Base-by-base conservation (phyloP, 2,113 vertebrate genomes). In the Dipodomys stephensi region DNA sequence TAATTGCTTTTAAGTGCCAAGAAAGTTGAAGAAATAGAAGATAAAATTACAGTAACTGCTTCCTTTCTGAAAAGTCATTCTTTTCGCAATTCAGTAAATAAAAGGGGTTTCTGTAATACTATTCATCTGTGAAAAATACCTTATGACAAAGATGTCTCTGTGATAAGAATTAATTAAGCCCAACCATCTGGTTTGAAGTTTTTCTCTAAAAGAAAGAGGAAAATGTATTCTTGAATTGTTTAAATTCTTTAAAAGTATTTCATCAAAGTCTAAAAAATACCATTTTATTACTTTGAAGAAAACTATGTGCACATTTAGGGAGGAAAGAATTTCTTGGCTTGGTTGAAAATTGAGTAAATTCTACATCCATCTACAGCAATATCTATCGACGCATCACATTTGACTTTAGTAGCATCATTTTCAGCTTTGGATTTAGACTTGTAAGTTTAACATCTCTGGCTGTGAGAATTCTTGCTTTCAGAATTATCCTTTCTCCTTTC, bases 131-230 rank as follows among this genome's bases (percentile, higher is more conserved):
- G 96, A 97, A 96, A 98, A 96, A 96, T 91, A 94, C 73, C 96
- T 97, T 93, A 95, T 90, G 91, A 97, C 93, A 97, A 98, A 98
- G 91, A 97, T 94, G 65, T 98, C 88, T 97, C 91, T 97, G 87
- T 92, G 94, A 97, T 97, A 97, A 97, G 91, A 98, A 97, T 98
- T 97, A 98, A 98, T 98, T 98, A 98, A 98, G 97, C 97, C 83
- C 92, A 96, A 94, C 93, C 94, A 98, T 98, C 97, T 98, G 97
- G 85, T 97, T 96, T 84, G 4, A 95, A 96, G 68, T 60, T 89
- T 93, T 95, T 95, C 62, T 90, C 93, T 96, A 94, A 81, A 82
- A 95, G n/a, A 30, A 73, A 83, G 77, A 86, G 30, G 5, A 20
- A 93, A 72, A 32, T n/a, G 11, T 83, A 80, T 62, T 81, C 28